Base-by-base conservation (phyloP, 2,113 vertebrate species). In the Numida meleagris region DNA sequence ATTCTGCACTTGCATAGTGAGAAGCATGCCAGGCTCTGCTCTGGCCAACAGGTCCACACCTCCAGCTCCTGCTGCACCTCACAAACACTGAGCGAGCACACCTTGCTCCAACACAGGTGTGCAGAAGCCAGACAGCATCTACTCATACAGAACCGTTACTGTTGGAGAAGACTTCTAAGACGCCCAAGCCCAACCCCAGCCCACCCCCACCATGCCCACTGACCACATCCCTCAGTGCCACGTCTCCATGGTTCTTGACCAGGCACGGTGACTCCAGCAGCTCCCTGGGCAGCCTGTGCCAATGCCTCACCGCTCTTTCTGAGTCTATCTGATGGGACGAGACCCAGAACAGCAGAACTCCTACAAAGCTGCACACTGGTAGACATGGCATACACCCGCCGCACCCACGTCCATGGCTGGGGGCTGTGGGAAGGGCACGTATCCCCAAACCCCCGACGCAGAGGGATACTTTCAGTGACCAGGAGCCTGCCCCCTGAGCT, bases 1-100 rank as follows among this genome's bases (percentile, higher is more conserved):
- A 66, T 5, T 81, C 45, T 51, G 15, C n/a, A 31, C 18, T 78
- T 67, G 10, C 40, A 29, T 62, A 79, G 15, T 0, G 0, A 78
- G 20, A 75, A 4, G 15, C 10, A 53, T 40, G 74, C 72, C 0
- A 6, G 67, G 13, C 15, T 10, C 36, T 46, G 63, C 71, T 63
- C n/a, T 23, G 33, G 29, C 40, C 72, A 83, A 59, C 68, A 83
- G 34, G 5, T 76, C 57, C 53, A 31, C 27, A 33, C 31, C 65
- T 73, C 36, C 1, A 85, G 43, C 38, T 72, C 57, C 20, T 13
- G 3, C 15, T 24, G 38, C 1, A 2, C 38, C 72, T 78, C 62
- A 70, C 20, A 42, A 61, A 86, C 42, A 38, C 13, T 2, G 12
- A 58, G 65, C 7, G 27, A 76, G 43, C n/a, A 59, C 14, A 6